These are phyloP conservation scores for Zosterops borbonicus DNA, from an alignment of 2,113 vertebrate genomes.

Conservation along the genomic window DNA sequence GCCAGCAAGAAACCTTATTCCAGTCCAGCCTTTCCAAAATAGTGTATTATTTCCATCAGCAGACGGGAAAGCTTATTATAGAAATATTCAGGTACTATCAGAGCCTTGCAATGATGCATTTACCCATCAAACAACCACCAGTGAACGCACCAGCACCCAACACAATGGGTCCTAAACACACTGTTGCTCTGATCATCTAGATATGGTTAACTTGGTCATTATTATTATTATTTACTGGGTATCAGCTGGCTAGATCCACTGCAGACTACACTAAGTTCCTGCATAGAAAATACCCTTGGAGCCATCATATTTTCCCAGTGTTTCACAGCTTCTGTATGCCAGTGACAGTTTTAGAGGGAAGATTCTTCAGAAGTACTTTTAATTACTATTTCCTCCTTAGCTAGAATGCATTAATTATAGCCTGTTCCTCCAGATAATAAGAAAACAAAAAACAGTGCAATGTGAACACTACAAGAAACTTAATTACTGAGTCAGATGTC, in stretches of 20 bases:
- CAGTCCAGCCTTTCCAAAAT: constrained; percentile 7
- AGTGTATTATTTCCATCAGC: constrained; percentile 5
- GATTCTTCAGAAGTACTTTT: not conserved
- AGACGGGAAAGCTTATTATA: not conserved
- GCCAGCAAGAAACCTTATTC: constrained; percentile 7
- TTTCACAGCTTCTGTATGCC: not conserved
- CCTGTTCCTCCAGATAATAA: constrained; percentile 6
- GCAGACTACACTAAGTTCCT: not conserved
- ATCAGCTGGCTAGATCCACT: not conserved
- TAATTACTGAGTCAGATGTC: constrained; percentile 50
- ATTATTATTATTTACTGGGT: not conserved
- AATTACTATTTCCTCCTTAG: constrained; percentile 40
- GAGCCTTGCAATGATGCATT: not conserved
- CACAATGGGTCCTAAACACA: not conserved
- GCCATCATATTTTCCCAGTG: not conserved
- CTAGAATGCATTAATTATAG: constrained; percentile 7
- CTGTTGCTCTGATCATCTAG: not conserved
- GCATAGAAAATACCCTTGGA: not conserved
- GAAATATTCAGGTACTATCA: not conserved
- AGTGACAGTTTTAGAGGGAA: not conserved
- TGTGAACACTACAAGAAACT: constrained; percentile 21
- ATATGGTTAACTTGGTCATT: not conserved
- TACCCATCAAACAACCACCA: not conserved
- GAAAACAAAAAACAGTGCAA: constrained; percentile 19
- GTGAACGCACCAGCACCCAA: not conserved